phyloP scores from a whole-genome alignment of 2,888 invertebrate genomes.

The Cheilosia grossa region DNA sequence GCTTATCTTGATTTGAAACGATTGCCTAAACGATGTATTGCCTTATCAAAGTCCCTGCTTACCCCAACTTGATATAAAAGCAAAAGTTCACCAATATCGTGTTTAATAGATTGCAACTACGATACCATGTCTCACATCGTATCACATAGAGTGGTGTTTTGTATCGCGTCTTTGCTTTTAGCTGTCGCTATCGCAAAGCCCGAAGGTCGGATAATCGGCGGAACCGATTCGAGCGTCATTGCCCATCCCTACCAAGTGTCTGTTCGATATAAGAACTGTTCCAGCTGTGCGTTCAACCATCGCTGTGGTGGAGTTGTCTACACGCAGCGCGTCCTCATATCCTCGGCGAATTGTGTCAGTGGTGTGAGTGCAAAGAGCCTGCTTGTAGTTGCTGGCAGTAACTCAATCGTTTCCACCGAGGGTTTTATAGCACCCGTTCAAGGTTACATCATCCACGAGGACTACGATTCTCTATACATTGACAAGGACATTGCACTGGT shows the following conservation, averaged over 20 bases:
- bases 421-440: slow-evolving; percentile 14
- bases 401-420: slow-evolving; percentile 12
- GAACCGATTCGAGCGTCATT: slow-evolving; percentile 80
- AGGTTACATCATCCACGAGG: slow-evolving; percentile 15
- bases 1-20: background rate
- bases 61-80: background rate
- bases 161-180: background rate
- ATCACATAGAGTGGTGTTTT: background rate
- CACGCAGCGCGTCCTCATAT: slow-evolving; percentile 79
- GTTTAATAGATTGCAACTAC: background rate
- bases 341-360: slow-evolving; percentile 83
- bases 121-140: slow-evolving; percentile 11
- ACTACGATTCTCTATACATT: slow-evolving; percentile 28
- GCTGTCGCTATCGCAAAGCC: slow-evolving; percentile 28
- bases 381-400: slow-evolving; percentile 26
- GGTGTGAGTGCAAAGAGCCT: slow-evolving; percentile 44
- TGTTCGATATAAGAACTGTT: slow-evolving; percentile 78
- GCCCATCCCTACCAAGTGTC: slow-evolving; percentile 84
- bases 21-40: background rate
- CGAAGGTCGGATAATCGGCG: slow-evolving; percentile 83
- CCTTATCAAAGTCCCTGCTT: background rate
- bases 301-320: slow-evolving; percentile 83
- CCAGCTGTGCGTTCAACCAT: slow-evolving; percentile 76
- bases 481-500: slow-evolving; percentile 38
- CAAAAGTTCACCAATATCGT: background rate